Conservation (phyloP, 2,113 vertebrate species). For the Chaetorhynchus papuensis region DNA sequence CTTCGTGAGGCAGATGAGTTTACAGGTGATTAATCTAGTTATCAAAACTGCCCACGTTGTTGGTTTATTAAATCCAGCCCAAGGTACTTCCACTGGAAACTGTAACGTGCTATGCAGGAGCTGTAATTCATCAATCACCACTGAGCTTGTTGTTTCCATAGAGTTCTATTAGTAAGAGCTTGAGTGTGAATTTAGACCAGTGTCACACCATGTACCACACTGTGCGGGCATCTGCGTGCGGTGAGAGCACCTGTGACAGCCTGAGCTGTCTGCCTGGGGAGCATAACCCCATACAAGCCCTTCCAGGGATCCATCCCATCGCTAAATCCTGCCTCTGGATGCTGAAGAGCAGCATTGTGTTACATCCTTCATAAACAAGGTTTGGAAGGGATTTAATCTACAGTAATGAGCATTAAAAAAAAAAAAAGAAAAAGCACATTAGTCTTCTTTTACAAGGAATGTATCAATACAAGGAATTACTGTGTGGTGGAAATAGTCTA, state of each 20-base stretch:
- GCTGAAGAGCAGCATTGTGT: not conserved
- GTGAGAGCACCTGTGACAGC: not conserved
- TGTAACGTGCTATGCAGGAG: not conserved
- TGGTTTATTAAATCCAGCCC: not conserved
- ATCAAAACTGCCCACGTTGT: not conserved
- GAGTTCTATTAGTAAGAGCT: slow-evolving; percentile 1
- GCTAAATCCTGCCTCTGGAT: not conserved
- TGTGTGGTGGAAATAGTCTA: not conserved
- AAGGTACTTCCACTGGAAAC: not conserved
- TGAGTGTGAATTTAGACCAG: not conserved
- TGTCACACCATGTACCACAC: fast-evolving
- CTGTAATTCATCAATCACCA: slow-evolving; percentile 18
- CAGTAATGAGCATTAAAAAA: not conserved
- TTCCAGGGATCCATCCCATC: not conserved
- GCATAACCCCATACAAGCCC: not conserved
- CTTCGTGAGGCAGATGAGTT: not conserved
- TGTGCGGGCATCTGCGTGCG: not conserved
- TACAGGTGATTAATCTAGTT: not conserved
- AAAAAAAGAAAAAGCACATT: not conserved
- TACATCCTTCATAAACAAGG: not conserved
- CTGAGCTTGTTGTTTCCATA: slow-evolving; percentile 40
- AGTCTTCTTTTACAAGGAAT: not conserved
- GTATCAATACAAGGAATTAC: not conserved
- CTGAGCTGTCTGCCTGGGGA: not conserved
- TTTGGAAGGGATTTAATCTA: not conserved